A percentile compares a stretch with the other conserved stretches of the same genome.
Evolutionary conservation across 2,888 invertebrate species (phyloP).

Genomic region (Ethmia dodecea): DNA sequence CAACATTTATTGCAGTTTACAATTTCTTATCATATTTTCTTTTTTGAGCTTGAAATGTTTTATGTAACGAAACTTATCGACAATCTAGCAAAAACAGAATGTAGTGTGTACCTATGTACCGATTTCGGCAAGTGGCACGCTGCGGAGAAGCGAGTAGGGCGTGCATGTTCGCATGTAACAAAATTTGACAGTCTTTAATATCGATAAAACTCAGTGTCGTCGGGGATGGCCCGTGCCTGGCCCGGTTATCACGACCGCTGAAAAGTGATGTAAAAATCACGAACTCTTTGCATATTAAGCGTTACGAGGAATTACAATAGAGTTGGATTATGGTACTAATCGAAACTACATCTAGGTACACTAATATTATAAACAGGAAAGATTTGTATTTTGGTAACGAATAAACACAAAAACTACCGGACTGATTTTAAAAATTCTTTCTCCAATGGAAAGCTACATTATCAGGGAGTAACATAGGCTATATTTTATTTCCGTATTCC

Average conservation of each 20-base stretch:
- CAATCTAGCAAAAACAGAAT: too few species aligned
- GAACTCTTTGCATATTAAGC: conserved; percentile 39
- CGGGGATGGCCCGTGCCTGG: conserved; percentile 41
- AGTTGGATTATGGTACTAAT: not conserved
- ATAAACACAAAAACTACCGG: too few species aligned
- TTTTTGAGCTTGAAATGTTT: not conserved
- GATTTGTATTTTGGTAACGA: too few species aligned
- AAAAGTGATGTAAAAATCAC: conserved; percentile 55
- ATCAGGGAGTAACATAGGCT: too few species aligned
- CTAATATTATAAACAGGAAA: too few species aligned
- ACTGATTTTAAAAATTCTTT: too few species aligned
- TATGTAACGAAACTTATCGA: not conserved
- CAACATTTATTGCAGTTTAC: not conserved
- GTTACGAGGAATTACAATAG: not conserved
- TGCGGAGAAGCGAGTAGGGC: too few species aligned
- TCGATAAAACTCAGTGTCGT: conserved; percentile 54
- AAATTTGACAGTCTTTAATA: conserved; percentile 34
- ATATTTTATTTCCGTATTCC: too few species aligned
- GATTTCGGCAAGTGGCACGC: too few species aligned
- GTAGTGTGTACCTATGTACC: too few species aligned
- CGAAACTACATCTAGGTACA: not conserved
- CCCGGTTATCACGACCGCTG: conserved; percentile 43
- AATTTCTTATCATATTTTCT: conserved; percentile 1
- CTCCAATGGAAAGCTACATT: too few species aligned
- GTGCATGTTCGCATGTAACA: conserved; percentile 6